phyloP scores from a whole-genome alignment of 2,113 vertebrate genomes.

The Cephalopterus ornatus region DNA sequence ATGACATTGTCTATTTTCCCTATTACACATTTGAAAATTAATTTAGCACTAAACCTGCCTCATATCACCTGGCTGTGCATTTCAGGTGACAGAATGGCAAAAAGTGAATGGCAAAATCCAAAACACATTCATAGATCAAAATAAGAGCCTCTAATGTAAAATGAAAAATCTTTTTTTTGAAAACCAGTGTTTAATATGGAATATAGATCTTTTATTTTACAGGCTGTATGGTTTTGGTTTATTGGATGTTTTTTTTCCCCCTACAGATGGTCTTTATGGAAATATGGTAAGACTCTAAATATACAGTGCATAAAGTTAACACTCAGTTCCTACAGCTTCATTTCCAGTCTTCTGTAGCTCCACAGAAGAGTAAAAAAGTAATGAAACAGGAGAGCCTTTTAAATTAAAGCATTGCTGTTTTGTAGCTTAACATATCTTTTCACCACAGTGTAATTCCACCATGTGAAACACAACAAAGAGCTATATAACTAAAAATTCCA shows the following conservation, averaged over 20 bases:
- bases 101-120: background rate
- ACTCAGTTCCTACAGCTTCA: conserved; percentile 6
- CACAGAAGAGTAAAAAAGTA: background rate
- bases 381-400: conserved; percentile 37
- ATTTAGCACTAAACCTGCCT: background rate
- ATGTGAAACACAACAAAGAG: background rate
- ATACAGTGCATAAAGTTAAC: background rate
- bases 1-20: background rate
- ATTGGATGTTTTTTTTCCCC: background rate
- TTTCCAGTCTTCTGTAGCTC: conserved; percentile 14
- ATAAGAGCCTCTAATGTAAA: background rate
- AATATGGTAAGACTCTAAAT: background rate
- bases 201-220: background rate
- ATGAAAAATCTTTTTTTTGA: background rate
- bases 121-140: background rate
- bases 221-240: background rate
- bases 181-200: background rate
- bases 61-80: background rate
- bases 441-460: background rate
- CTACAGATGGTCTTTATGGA: background rate
- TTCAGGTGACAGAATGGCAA: background rate
- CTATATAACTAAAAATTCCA: conserved; percentile 21
- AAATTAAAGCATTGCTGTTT: background rate
- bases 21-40: background rate
- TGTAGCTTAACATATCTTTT: conserved; percentile 19